Evolutionary conservation across 2,797 vertebrate genomes (phyloP), one percentile per base, ranked within the genome.

Genomic region (Ctenochaetus hawaiiensis): DNA sequence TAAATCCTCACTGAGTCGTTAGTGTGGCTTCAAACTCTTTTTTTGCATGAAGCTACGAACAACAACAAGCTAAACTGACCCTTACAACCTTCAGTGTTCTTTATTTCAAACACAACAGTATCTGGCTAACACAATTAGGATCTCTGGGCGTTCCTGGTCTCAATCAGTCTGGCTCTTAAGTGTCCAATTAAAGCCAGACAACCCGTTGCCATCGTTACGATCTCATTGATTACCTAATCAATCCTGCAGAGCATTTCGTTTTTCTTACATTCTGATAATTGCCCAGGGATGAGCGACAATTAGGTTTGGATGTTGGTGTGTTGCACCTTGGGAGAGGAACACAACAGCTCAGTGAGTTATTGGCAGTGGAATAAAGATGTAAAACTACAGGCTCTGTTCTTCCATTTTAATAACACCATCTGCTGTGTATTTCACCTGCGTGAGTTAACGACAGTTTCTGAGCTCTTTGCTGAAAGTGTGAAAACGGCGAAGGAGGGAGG

Each of bases 201-300:
- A 81, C 52, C 66, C 68, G 88, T 91, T 91, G 79, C 87, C 63
- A 80, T 89, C 65, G 85, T 64, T 72, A 78, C 77, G 2, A 48
- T 78, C 48, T 48, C 75, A 85, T 90, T 85, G 90, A 94, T 91
- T 87, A 80, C 43, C n/a, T 56, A 72, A 75, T 90, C 83, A 82
- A 64, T 84, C 78, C 66, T 54, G 56, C 60, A 23, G 56, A 61
- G 63, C 62, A 5, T 79, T 86, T 82, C 72, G 43, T 80, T 88
- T 84, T 81, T 77, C 69, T 61, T 73, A 69, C 63, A 65, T 74
- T 52, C 65, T 61, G 59, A 58, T 85, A 84, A 87, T 69, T 85
- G 64, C 63, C 57, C 39, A 11, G 72, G 74, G 86, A 89, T 30
- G 47, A 73, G 77, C 58, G 30, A 84, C 72, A 79, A 84, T 90